Evolutionary conservation across 2,888 invertebrate genomes (phyloP), one percentile per base, ranked within the genome.

Genomic region (Apodemia hepburni): DNA sequence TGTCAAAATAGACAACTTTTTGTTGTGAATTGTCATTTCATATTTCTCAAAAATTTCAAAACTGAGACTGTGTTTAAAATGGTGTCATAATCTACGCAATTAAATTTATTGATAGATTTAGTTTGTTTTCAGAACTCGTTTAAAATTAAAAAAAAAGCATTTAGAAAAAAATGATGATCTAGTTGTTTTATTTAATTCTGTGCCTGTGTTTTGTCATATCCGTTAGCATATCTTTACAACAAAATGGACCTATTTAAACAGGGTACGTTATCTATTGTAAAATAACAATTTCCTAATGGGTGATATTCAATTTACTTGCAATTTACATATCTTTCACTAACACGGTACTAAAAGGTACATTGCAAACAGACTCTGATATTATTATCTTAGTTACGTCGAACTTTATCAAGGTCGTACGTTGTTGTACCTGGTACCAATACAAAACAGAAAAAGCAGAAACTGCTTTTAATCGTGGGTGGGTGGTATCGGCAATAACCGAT

Each of bases 371-470:
- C 7, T 58, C 17, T 33, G 33, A 35, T 59, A 59, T 42, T 42
- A 59, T 38, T 38, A 38, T 38, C 59, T 59, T 17, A 59, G 18
- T 33, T 59, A 59, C 59, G 59, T 59, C 59, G 59, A 59, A 59
- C 54, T 57, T 57, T 75, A 80, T 79, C 89, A 90, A 91, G 90
- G 90, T 85, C 90, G 90, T 80, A 74, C 76, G 74, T 71, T 72
- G 70, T 73, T 78, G 90, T 91, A 79, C 88, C 90, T 80, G 90
- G 87, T 76, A 87, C 88, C 70, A 75, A 51, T 51, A 54, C 54
- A 22, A 22, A 15, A 27, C 54, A 27, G 54, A 12, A 54, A 27
- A 54, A 22, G 54, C 54, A 22, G 27, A 15, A 45, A 45, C 45
- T 15, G 45, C 45, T 45, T 22, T 22, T 51, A 22, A 22, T 75